Conservation (phyloP, 2,113 vertebrate genomes). For the Galbula dea region DNA sequence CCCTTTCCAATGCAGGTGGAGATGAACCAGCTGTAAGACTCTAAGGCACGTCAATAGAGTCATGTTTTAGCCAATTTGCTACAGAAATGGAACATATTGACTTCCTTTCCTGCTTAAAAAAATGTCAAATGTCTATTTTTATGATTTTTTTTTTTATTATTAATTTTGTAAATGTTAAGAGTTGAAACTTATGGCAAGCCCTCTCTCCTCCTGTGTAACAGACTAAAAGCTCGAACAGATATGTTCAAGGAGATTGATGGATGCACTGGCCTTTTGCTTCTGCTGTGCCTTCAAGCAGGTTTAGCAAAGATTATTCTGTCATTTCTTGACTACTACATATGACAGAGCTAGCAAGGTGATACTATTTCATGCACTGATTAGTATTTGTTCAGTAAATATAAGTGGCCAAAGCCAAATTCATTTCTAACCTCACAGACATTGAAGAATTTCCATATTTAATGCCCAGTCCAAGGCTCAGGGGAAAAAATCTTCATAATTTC, state of each 20-base stretch:
- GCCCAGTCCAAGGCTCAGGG: background rate
- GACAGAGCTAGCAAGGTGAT: background rate
- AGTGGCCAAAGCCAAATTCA: background rate
- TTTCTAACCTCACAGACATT: background rate
- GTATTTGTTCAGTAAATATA: slow-evolving; percentile 16
- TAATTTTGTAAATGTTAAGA: background rate
- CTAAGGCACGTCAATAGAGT: background rate
- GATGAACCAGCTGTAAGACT: background rate
- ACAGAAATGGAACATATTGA: background rate
- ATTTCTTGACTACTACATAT: background rate
- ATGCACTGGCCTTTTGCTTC: background rate
- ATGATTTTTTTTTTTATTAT: background rate
- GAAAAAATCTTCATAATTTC: background rate
- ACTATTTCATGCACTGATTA: background rate
- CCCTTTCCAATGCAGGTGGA: slow-evolving; percentile 3
- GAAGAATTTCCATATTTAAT: background rate
- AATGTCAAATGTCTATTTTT: background rate
- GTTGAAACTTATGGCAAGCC: background rate
- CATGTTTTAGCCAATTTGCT: background rate
- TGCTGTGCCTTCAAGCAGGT: background rate
- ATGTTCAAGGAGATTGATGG: background rate
- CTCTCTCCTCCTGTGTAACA: background rate
- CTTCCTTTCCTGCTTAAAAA: background rate
- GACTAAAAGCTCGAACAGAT: slow-evolving; percentile 1
- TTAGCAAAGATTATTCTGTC: slow-evolving; percentile 36